Base-by-base conservation (phyloP, 92 coral and sea anemone genomes). In the Pocillopora meandrina region DNA sequence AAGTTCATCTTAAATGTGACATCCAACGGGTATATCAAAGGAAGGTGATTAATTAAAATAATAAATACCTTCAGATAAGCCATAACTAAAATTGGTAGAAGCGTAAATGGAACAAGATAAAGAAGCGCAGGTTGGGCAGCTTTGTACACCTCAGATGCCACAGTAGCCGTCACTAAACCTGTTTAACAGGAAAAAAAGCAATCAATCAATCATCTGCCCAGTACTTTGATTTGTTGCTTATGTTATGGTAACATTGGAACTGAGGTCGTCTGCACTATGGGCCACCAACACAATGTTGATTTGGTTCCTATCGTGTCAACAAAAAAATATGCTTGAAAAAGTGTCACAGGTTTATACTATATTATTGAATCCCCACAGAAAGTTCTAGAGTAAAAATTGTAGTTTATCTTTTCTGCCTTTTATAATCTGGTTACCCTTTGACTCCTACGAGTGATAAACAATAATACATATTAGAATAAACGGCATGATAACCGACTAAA, bases 81-180 rank as follows among this genome's bases (percentile, higher is more conserved):
- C 94, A 96, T 92, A 72, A 96, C 84, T 65, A 96, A 66, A 18
- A 96, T 89, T 11, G 99, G 99, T 58, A 96, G 83, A 56, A 96
- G 84, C 13, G 99, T 96, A 59, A 95, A 96, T 0, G 99, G 99
- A 14, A 96, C 99, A 18, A 96, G 88, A 74, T 94, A 96, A 11
- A 96, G 93, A 9, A 96, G 90, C 9, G 99, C 99, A 56, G 99
- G 99, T 63, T 96, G 99, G 1, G 99, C 99, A 3, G 99, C 93
- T 80, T 94, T 94, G 78, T 96, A 96, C 12, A 96, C 98, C 75
- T 96, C 99, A 23, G 99, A 96, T 23, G 96, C 99, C 55, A 96
- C 93, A 11, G 99, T 96, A 42, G 99, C 99, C 34, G 99, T 96
- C 56, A 96, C 85, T 78, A 96, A 89, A 70, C 99, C 99, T 96